Percentiles rank a stretch among this genome's conserved stretches.
Conservation (phyloP, 2,797 vertebrate species). For the Hemitrygon akajei region DNA sequence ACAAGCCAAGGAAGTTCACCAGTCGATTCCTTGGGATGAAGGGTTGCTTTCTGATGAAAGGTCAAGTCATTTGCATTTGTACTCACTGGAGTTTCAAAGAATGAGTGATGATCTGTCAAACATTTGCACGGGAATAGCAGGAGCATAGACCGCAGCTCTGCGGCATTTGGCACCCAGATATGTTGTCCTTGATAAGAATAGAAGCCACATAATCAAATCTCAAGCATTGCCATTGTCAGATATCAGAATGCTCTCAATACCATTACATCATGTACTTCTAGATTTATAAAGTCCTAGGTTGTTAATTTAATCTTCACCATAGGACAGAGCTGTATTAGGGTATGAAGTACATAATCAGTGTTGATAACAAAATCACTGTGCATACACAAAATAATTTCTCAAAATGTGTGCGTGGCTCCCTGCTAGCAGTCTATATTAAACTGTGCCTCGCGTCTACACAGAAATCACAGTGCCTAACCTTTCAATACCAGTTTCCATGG, state of each 20-base stretch:
- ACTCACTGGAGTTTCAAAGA: no score
- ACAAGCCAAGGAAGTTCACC: background rate
- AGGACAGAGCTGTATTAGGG: background rate
- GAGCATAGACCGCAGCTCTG: background rate
- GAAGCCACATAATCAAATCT: background rate
- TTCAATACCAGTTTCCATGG: background rate
- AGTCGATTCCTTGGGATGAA: no score
- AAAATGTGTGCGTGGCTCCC: background rate
- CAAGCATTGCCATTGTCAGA: background rate
- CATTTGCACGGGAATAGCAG: background rate
- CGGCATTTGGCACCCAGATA: background rate
- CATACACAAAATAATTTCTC: background rate
- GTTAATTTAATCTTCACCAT: background rate
- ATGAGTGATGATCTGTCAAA: no score
- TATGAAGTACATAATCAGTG: background rate
- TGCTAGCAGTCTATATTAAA: background rate
- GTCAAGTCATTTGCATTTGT: no score
- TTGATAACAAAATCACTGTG: background rate
- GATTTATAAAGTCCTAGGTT: background rate
- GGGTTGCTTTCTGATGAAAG: no score
- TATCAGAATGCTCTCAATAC: background rate
- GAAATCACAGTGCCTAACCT: background rate
- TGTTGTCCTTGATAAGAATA: background rate
- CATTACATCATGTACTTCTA: background rate
- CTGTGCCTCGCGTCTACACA: background rate